Evolutionary conservation across 2,888 invertebrate genomes (phyloP).

Genomic region (Polia nebulosa): DNA sequence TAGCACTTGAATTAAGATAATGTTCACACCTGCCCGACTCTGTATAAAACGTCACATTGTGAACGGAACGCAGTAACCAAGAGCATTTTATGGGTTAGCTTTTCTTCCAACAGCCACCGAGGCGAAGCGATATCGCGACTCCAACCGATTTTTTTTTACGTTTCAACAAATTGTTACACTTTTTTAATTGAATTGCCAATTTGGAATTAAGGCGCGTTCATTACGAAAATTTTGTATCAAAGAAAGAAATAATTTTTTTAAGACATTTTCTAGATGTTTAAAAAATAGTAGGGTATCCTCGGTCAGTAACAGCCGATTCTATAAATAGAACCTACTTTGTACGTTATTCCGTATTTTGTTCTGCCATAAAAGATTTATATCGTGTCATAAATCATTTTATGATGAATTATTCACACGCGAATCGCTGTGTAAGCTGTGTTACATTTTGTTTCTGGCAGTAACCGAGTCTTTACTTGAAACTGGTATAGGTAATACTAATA

Average conservation of each 20-base stretch:
- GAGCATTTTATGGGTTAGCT: conserved; percentile 82
- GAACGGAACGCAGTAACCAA: conserved; percentile 81
- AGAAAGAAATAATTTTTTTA: conserved; percentile 4
- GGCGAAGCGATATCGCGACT: conserved; percentile 60
- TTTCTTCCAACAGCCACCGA: conserved; percentile 67
- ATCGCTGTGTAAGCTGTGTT: conserved; percentile 38
- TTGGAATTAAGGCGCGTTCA: conserved; percentile 34
- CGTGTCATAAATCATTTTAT: conserved; percentile 56
- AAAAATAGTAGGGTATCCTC: conserved; percentile 46
- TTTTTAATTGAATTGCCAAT: conserved; percentile 62
- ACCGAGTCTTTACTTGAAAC: conserved; percentile 24
- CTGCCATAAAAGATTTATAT: conserved; percentile 61
- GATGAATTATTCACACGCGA: conserved; percentile 65
- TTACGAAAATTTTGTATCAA: conserved; percentile 1
- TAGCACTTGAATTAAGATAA: conserved; percentile 90
- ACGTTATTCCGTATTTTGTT: conserved; percentile 59
- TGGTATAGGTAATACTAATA: too few species aligned
- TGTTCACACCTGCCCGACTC: conserved; percentile 88
- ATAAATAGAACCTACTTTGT: conserved; percentile 56
- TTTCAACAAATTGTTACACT: conserved; percentile 69
- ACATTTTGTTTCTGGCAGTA: conserved; percentile 47
- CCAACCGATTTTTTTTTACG: conserved; percentile 61
- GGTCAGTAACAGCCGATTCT: conserved; percentile 46
- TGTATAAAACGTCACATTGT: conserved; percentile 86
- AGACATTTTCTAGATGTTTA: conserved; percentile 1